Conservation (phyloP, 2,797 vertebrate genomes). For the Myotis vivesi region DNA sequence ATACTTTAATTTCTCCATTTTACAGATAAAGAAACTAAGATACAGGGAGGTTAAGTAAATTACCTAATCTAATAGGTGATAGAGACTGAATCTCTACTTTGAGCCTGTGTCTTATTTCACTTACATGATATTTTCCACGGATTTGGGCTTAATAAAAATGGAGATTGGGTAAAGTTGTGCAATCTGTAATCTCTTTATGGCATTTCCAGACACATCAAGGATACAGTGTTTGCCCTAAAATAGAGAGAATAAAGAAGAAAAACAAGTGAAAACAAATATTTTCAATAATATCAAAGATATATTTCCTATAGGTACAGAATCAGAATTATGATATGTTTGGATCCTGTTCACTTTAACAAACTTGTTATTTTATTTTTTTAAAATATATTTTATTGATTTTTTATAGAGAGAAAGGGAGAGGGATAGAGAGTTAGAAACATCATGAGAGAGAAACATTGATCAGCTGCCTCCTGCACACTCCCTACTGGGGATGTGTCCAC, state of each 20-base stretch:
- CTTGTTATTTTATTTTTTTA: not conserved
- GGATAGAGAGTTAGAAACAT: no score
- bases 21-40: slow-evolving; percentile 32
- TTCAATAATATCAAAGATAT: slow-evolving; percentile 40
- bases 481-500: no score
- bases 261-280: slow-evolving; percentile 67
- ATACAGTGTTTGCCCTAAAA: slow-evolving; percentile 97
- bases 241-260: slow-evolving; percentile 61
- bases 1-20: not conserved
- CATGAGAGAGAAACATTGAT: no score
- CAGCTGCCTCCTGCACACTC: no score
- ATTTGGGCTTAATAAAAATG: slow-evolving; percentile 97
- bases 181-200: slow-evolving; percentile 97
- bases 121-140: slow-evolving; percentile 98
- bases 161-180: slow-evolving; percentile 95
- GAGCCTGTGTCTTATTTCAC: slow-evolving; percentile 72
- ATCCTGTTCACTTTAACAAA: slow-evolving; percentile 48
- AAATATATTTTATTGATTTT: no score
- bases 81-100: slow-evolving; percentile 1
- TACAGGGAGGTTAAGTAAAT: slow-evolving; percentile 5
- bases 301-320: slow-evolving; percentile 1
- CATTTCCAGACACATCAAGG: slow-evolving; percentile 97
- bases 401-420: no score
- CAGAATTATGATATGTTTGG: slow-evolving; percentile 1
- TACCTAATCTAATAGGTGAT: not conserved